Base-by-base conservation (phyloP, 2,888 invertebrate genomes). In the Mythimna ferrago region DNA sequence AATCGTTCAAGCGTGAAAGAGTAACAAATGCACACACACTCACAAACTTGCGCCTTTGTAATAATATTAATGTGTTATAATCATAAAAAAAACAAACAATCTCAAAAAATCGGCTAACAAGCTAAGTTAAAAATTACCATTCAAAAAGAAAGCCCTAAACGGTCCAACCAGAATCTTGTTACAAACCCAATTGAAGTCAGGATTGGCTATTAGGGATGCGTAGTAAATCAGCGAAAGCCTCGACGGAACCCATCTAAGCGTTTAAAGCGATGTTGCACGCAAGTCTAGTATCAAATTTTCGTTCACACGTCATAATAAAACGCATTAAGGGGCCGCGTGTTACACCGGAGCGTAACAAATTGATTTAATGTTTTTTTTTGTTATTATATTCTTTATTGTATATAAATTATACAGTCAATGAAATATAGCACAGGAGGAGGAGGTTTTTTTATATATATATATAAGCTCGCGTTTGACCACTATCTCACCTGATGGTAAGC, bases 271-370 rank as follows among this genome's bases (percentile, higher is more conserved):
- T 85, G 82, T 87, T 89, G 89, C 92, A 91, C 91, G 92, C 91
- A 89, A 93, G 89, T 91, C 85, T 86, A 86, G 90, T 92, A 93
- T 93, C 93, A 93, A 94, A 94, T 93, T 93, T 93, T 93, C 94
- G 91, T 92, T 94, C 92, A 93, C 93, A 94, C 93, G 70, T 81
- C 82, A 89, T 95, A 93, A 95, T 94, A 94, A 94, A 94, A 94
- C 91, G 91, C 91, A 92, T 94, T 94, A 93, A 82, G 73, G 73
- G 82, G 85, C 66, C 67, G 84, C 57, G 1, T 86, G 60, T 93
- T 76, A 93, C 93, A 94, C 92, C 88, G 91, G 66, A 71, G 67
- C 61, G 88, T 21, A 14, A 7, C 32, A 61, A 70, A 67, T 67
- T 72, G n/a, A 71, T 71, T 70, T 41, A 1, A 60, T 32, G 41